A percentile compares a stretch with the other conserved stretches of the same genome.
Evolutionary conservation across 2,113 vertebrate genomes (phyloP).

Genomic region (Prunella fulvescens): DNA sequence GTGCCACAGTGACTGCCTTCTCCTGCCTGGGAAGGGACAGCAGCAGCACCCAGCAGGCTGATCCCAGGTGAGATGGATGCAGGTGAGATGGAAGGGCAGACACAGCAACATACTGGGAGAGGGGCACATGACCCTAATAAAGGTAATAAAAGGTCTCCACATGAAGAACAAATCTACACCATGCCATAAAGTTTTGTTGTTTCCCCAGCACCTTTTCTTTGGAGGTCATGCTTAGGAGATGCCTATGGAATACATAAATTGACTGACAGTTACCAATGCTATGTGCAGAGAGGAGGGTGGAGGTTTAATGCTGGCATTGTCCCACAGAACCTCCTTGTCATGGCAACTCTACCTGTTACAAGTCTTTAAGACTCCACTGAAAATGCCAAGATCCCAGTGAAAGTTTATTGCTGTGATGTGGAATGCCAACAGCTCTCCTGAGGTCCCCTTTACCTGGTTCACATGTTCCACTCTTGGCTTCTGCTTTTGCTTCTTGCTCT

Average conservation of each 20-base stretch:
- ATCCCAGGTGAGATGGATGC: not conserved
- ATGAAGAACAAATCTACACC: not conserved
- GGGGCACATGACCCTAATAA: not conserved
- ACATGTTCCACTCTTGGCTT: not conserved
- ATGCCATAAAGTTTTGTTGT: not conserved
- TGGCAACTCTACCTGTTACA: not conserved
- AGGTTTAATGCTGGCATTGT: not conserved
- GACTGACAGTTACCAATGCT: not conserved
- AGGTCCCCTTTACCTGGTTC: not conserved
- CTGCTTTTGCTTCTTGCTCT: not conserved
- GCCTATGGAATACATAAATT: not conserved
- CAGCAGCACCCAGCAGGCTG: not conserved
- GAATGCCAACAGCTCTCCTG: fast-evolving
- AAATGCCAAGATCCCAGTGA: not conserved
- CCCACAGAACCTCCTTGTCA: not conserved
- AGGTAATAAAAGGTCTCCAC: not conserved
- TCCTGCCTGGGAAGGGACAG: not conserved
- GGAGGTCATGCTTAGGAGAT: not conserved
- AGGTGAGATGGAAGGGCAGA: not conserved
- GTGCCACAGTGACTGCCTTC: not conserved
- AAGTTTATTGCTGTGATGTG: not conserved
- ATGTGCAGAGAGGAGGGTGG: not conserved
- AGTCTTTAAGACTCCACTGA: not conserved
- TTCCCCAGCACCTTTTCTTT: not conserved
- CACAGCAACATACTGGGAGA: not conserved